Conservation (phyloP, 2,888 invertebrate genomes). For the Sesia bembeciformis region DNA sequence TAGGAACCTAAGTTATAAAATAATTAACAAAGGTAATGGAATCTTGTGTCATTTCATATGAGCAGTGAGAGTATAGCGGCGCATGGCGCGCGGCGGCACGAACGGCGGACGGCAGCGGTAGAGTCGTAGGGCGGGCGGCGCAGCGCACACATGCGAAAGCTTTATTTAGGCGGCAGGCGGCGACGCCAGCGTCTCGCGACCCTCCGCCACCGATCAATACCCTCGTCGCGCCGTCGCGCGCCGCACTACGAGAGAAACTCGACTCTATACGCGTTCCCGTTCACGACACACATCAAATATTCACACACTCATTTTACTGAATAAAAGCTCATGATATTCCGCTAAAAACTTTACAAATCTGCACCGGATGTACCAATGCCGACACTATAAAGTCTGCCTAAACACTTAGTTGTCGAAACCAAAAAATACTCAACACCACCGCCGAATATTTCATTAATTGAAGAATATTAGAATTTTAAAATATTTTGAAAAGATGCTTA, state of each 20-base stretch:
- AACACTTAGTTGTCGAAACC: not conserved
- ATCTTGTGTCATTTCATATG: not conserved
- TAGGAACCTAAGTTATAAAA: too few relatives aligned
- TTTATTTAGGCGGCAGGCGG: constrained; percentile 57
- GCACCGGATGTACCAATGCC: constrained; percentile 5
- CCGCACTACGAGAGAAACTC: constrained; percentile 52
- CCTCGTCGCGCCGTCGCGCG: constrained; percentile 68
- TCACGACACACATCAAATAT: constrained; percentile 69
- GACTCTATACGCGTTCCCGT: constrained; percentile 55
- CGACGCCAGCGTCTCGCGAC: constrained; percentile 68
- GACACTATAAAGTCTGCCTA: not conserved
- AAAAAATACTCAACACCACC: not conserved
- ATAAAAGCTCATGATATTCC: constrained; percentile 34
- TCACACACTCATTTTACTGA: constrained; percentile 61
- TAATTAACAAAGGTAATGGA: too few relatives aligned
- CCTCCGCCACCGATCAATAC: constrained; percentile 65
- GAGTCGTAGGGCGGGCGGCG: constrained; percentile 32
- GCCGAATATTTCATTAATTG: not conserved
- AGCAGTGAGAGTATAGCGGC: constrained; percentile 14
- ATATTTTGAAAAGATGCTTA: too few relatives aligned
- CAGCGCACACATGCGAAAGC: constrained; percentile 60
- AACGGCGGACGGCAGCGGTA: constrained; percentile 19
- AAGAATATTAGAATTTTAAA: too few relatives aligned
- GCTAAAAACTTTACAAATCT: constrained; percentile 7
- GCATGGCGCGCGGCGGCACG: constrained; percentile 21